Conservation (phyloP, 1,140 invertebrate genomes). For the Branchinecta lindahli region DNA sequence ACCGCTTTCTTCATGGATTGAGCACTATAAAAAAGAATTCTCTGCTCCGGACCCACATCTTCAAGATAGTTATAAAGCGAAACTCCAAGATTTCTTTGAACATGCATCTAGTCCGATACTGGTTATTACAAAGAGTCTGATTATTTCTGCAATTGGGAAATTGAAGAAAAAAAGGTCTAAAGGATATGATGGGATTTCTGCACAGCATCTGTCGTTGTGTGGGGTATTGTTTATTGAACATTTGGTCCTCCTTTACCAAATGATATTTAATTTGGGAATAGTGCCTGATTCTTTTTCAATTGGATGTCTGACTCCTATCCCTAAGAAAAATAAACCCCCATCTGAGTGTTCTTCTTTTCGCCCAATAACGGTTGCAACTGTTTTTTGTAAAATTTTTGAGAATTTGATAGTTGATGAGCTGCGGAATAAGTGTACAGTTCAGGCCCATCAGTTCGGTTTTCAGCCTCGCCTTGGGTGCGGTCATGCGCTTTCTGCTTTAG, state of each 20-base stretch:
- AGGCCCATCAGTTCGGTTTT: background rate
- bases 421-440: background rate
- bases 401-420: too few relatives aligned
- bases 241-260: background rate
- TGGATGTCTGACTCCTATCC: slow-evolving; percentile 2
- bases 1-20: slow-evolving; percentile 10
- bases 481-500: background rate
- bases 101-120: background rate
- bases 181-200: slow-evolving; percentile 10
- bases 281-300: background rate
- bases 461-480: slow-evolving; percentile 1
- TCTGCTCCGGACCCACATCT: background rate
- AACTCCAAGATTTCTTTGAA: background rate
- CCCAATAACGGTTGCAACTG: background rate
- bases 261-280: background rate
- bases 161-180: background rate
- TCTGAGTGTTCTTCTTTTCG: slow-evolving; percentile 5
- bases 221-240: background rate
- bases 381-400: background rate
- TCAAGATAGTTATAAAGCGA: background rate
- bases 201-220: background rate
- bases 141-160: background rate
- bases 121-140: background rate
- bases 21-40: slow-evolving; percentile 1
- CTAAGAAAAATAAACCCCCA: background rate